These are phyloP conservation scores for Melanostoma scalare DNA, from an alignment of 2,888 invertebrate genomes.

Conservation along the genomic window DNA sequence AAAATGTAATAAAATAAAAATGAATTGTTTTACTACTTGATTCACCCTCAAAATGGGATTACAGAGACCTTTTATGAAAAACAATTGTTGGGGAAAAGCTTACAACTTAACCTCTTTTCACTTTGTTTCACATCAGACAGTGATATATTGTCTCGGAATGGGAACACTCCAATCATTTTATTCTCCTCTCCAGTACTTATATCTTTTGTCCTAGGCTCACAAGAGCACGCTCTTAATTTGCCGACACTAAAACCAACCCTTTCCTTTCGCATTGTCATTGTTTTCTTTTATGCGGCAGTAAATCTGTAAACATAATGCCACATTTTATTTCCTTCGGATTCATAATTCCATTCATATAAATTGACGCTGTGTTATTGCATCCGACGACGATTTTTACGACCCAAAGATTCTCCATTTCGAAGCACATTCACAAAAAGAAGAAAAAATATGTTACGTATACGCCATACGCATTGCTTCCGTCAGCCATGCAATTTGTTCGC, in stretches of 20 bases:
- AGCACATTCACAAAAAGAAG: constrained; percentile 13
- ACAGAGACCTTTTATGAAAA: too few species aligned
- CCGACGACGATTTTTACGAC: constrained; percentile 58
- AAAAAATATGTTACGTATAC: constrained; percentile 58
- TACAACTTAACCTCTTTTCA: too few species aligned
- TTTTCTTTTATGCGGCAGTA: constrained; percentile 25
- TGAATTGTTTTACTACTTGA: too few species aligned
- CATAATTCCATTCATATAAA: constrained; percentile 40
- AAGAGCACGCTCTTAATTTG: constrained; percentile 20
- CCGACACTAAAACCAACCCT: constrained; percentile 14
- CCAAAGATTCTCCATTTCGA: constrained; percentile 30
- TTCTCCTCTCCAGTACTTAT: too few species aligned
- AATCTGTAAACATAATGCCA: constrained; percentile 21
- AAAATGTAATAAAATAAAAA: too few species aligned
- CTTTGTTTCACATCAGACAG: too few species aligned
- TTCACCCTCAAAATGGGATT: too few species aligned
- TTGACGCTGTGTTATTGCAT: constrained; percentile 52
- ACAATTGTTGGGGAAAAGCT: too few species aligned
- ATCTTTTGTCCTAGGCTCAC: neutral
- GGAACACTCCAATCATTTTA: too few species aligned
- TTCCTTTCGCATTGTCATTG: constrained; percentile 3
- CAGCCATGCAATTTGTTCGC: constrained; percentile 28
- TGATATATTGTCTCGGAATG: too few species aligned
- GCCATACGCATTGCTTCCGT: constrained; percentile 37
- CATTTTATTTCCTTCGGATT: constrained; percentile 31